These are phyloP conservation scores for Aurelia sp. DNA, from an alignment of 30 jellyfish, hydroid and myxozoan genomes.

Conservation along the genomic window DNA sequence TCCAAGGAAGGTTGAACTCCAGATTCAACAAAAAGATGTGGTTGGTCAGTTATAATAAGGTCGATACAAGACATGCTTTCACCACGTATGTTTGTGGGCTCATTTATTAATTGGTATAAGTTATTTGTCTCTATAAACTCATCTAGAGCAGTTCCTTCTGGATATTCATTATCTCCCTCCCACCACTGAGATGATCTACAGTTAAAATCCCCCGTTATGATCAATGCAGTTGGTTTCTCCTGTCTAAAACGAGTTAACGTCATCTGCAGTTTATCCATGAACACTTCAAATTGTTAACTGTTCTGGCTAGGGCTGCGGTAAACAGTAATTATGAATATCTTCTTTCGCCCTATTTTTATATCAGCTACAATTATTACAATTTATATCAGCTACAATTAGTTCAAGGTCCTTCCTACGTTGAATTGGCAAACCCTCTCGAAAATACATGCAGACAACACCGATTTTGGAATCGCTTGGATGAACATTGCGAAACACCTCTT, in stretches of 20 bases:
- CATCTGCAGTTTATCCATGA: not conserved
- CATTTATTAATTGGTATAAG: constrained; percentile 4
- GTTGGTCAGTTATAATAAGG: constrained; percentile 5
- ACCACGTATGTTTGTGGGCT: constrained; percentile 1
- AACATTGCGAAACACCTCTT: constrained; percentile 55
- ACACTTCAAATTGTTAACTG: not conserved
- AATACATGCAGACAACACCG: constrained; percentile 36
- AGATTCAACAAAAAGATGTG: not conserved
- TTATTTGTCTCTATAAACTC: not conserved
- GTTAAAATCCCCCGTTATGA: too few relatives aligned
- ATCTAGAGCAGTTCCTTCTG: too few relatives aligned
- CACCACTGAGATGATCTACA: too few relatives aligned
- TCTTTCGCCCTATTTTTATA: constrained; percentile 22
- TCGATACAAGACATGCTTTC: constrained; percentile 21
- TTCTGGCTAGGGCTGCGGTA: constrained; percentile 35
- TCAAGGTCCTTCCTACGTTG: constrained; percentile 46
- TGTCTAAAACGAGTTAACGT: too few relatives aligned
- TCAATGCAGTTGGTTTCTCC: too few relatives aligned
- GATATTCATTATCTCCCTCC: too few relatives aligned
- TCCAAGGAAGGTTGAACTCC: constrained; percentile 25
- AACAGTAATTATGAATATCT: not conserved
- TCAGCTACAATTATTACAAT: constrained; percentile 21
- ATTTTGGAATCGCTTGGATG: constrained; percentile 44
- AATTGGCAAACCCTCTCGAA: constrained; percentile 58
- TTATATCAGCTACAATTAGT: too few relatives aligned